These are phyloP conservation scores for Drosophila neocordata DNA, from an alignment of 1,140 invertebrate species.

Conservation along the genomic window DNA sequence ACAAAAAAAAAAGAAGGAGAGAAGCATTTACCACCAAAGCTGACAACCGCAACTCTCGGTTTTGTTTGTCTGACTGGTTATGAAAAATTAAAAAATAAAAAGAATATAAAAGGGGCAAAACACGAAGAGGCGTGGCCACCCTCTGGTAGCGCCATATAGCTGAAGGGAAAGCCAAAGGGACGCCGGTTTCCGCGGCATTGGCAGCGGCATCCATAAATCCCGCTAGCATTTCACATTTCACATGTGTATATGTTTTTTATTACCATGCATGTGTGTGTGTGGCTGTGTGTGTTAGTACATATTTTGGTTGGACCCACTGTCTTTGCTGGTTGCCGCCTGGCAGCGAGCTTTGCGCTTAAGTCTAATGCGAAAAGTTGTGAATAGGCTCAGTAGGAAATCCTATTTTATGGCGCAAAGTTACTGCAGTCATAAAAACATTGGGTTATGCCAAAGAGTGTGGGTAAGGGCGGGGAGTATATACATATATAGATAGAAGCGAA, in stretches of 20 bases:
- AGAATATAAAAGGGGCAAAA: constrained; percentile 33
- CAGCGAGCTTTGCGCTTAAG: constrained; percentile 77
- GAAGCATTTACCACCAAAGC: constrained; percentile 2
- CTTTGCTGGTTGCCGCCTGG: constrained; percentile 60
- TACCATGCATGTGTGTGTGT: constrained; percentile 41
- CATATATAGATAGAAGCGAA: neutral
- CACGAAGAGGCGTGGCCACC: constrained; percentile 33
- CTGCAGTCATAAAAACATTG: constrained; percentile 79
- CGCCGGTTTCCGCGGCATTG: constrained; percentile 39
- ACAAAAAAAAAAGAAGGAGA: neutral
- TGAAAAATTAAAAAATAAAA: constrained; percentile 61
- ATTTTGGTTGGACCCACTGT: constrained; percentile 51
- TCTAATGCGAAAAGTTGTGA: constrained; percentile 81
- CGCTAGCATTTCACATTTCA: constrained; percentile 73
- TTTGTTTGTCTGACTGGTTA: constrained; percentile 70
- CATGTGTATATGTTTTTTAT: constrained; percentile 79
- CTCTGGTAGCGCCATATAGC: constrained; percentile 22
- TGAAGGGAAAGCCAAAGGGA: neutral
- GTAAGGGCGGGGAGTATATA: neutral
- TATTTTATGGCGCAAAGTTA: constrained; percentile 80
- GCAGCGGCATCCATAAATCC: constrained; percentile 70
- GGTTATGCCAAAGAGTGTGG: constrained; percentile 32
- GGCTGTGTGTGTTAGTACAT: constrained; percentile 6
- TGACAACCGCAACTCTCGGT: constrained; percentile 58
- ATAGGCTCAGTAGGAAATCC: constrained; percentile 81